phyloP scores from a whole-genome alignment of 2,113 vertebrate species.

The Ammodytes marinus region DNA sequence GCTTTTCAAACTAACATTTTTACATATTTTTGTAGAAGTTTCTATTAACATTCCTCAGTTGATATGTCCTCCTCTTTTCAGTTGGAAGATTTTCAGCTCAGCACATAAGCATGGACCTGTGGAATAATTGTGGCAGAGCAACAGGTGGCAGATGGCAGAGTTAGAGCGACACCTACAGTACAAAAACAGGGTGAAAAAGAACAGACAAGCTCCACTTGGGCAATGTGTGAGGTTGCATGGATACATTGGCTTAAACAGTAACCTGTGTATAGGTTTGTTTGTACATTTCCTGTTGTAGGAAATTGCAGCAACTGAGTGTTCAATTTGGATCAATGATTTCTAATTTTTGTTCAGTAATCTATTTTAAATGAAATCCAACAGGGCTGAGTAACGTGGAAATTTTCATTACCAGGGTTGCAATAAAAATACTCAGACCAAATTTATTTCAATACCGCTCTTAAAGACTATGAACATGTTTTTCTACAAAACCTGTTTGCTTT shows the following conservation, averaged over 20 bases:
- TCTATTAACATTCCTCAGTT: not conserved
- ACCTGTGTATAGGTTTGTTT: not conserved
- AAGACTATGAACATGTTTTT: not conserved
- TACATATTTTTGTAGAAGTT: not conserved
- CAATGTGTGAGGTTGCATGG: not conserved
- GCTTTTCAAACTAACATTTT: too few relatives aligned
- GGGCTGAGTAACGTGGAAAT: not conserved
- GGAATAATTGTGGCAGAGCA: constrained; percentile 52
- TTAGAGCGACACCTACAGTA: constrained; percentile 79
- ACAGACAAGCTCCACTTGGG: too few relatives aligned
- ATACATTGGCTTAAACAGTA: not conserved
- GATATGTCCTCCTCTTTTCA: not conserved
- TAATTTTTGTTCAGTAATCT: not conserved
- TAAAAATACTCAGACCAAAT: not conserved
- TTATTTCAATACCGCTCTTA: not conserved
- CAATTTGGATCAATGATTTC: not conserved
- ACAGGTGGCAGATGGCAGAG: constrained; percentile 74
- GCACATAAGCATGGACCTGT: not conserved
- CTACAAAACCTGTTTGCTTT: not conserved
- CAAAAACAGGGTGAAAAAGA: not conserved
- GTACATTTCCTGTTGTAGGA: not conserved
- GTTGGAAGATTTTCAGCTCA: not conserved
- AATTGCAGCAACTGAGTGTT: not conserved
- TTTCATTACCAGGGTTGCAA: not conserved
- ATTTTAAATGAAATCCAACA: not conserved